These are phyloP conservation scores for Mus minutoides DNA, from an alignment of 2,797 vertebrate genomes.

Conservation along the genomic window DNA sequence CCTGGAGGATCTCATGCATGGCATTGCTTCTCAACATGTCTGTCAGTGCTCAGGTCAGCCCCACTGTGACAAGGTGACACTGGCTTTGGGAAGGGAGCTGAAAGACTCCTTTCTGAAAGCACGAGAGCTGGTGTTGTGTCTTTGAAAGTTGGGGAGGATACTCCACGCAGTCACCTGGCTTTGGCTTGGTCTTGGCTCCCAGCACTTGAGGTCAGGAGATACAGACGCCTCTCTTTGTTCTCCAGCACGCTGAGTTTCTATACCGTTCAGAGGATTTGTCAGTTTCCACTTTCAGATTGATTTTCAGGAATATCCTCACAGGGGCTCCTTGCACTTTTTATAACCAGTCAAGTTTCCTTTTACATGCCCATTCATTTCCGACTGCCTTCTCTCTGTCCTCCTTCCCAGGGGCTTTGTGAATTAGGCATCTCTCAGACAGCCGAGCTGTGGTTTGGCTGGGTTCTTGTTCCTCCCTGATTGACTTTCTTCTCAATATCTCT, in stretches of 20 bases:
- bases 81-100: background rate
- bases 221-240: background rate
- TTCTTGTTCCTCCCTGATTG: background rate
- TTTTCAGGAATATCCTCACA: background rate
- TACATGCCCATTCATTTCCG: background rate
- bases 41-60: background rate
- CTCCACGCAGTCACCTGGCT: background rate
- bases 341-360: background rate
- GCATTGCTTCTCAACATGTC: background rate
- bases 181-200: background rate
- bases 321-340: background rate
- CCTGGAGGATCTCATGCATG: background rate
- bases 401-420: background rate
- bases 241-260: background rate
- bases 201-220: background rate
- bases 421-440: background rate
- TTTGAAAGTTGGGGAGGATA: slow-evolving; percentile 1
- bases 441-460: background rate
- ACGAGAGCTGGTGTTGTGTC: background rate
- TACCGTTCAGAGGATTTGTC: background rate
- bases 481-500: background rate
- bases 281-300: slow-evolving; percentile 38
- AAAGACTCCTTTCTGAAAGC: background rate
- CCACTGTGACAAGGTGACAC: background rate
- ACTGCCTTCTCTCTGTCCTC: background rate